Evolutionary conservation across 2,797 vertebrate species (phyloP), one percentile per base, ranked within the genome.

Genomic region (Sebastes jordani): DNA sequence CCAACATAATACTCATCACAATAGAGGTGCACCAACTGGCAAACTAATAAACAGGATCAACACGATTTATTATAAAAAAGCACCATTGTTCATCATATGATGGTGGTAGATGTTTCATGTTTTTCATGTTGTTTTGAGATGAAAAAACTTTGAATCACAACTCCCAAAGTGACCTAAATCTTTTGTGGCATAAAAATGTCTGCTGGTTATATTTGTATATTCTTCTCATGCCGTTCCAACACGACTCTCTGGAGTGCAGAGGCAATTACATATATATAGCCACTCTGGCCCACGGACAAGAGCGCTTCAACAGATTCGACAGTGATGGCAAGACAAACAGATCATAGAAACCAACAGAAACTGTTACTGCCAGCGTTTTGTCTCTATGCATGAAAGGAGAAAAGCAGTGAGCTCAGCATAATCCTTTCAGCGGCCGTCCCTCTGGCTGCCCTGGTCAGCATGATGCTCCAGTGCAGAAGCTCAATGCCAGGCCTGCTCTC

Each of bases 351-450:
- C 67, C 78, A 87, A 76, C 88, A 91, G 91, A 95, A 95, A 95
- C 75, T 91, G 94, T 95, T 88, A 78, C 87, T 87, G 93, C 90
- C 91, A 94, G 94, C 90, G 62, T 89, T 95, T 96, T 92, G 90
- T 92, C 91, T 90, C 80, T 80, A 72, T 78, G 84, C 63, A 85
- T 92, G 89, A 93, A 94, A 90, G 87, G 81, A 87, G 77, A 59
- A 91, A 94, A 93, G 86, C 86, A 34, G 78, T 91, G 88, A 94
- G 90, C 85, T 77, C 94, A 96, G 96, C 96, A 93, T 82, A 93
- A 96, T 95, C 91, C 92, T 94, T 96, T 96, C 93, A 96, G 65
- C 20, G 11, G 82, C 82, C 32, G 32, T 78, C 86, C 82, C 87
- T 77, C 86, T 80, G 86, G 82, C 90, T 89, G 89, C 80, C 79